Evolutionary conservation across 1,140 invertebrate species (phyloP).

Genomic region (Frieseomelitta varia): DNA sequence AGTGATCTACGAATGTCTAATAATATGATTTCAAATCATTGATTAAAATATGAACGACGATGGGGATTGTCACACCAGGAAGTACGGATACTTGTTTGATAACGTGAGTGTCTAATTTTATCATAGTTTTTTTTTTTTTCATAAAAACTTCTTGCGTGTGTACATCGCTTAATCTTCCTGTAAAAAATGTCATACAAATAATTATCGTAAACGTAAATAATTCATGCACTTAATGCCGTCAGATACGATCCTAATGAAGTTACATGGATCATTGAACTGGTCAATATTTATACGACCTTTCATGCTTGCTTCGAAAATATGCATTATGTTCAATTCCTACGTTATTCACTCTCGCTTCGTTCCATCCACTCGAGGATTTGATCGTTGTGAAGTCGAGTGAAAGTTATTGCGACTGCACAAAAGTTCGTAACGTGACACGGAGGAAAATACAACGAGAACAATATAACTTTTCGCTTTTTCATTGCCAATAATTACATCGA

Average conservation of each 20-base stretch:
- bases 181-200: neutral
- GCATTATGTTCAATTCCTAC: too few species aligned
- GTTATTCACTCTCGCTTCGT: neutral
- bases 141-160: neutral
- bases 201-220: neutral
- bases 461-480: neutral
- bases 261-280: neutral
- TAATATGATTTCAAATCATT: neutral
- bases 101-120: constrained; percentile 34
- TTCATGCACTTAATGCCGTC: too few species aligned
- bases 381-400: neutral
- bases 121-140: neutral
- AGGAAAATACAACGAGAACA: neutral
- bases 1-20: too few species aligned
- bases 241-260: neutral
- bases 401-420: neutral
- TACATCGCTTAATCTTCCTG: too few species aligned
- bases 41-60: constrained; percentile 24
- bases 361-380: neutral
- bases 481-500: neutral
- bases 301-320: too few species aligned
- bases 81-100: constrained; percentile 24
- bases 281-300: neutral
- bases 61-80: neutral
- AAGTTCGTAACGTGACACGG: neutral